phyloP scores from a whole-genome alignment of 2,797 vertebrate species.

The Adrianichthys oophorus region DNA sequence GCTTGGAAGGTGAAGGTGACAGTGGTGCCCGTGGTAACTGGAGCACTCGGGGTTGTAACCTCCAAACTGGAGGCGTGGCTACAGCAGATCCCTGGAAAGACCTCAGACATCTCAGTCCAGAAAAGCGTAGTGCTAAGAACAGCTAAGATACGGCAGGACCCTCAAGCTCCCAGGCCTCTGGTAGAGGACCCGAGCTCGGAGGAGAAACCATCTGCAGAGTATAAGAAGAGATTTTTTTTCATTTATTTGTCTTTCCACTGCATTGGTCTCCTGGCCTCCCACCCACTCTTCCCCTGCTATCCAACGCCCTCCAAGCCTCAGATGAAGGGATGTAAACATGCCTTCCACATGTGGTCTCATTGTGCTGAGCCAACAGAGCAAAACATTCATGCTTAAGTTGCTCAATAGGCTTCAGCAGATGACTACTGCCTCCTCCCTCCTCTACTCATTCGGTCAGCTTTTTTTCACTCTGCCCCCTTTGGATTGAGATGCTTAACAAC shows the following conservation, averaged over 20 bases:
- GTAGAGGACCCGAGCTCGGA: too few species aligned
- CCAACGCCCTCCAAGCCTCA: constrained; percentile 45
- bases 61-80: too few species aligned
- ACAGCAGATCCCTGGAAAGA: too few species aligned
- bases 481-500: constrained; percentile 75
- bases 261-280: constrained; percentile 46
- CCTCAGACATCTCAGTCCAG: too few species aligned
- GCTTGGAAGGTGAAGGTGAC: too few species aligned
- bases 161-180: too few species aligned
- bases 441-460: constrained; percentile 8
- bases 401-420: constrained; percentile 67
- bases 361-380: constrained; percentile 72
- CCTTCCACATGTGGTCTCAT: constrained; percentile 68
- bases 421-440: constrained; percentile 50
- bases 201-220: too few species aligned
- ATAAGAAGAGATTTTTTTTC: constrained; percentile 32
- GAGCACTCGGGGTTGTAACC: too few species aligned
- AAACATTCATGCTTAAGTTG: constrained; percentile 69
- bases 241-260: constrained; percentile 41
- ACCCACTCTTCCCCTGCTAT: constrained; percentile 38
- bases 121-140: too few species aligned
- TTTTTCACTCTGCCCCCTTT: constrained; percentile 26
- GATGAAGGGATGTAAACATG: constrained; percentile 64
- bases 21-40: too few species aligned
- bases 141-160: too few species aligned